Percentiles rank a stretch among this genome's conserved stretches.
These are phyloP conservation scores for Teleiodes luculella DNA, from an alignment of 2,888 invertebrate genomes.

Conservation along the genomic window DNA sequence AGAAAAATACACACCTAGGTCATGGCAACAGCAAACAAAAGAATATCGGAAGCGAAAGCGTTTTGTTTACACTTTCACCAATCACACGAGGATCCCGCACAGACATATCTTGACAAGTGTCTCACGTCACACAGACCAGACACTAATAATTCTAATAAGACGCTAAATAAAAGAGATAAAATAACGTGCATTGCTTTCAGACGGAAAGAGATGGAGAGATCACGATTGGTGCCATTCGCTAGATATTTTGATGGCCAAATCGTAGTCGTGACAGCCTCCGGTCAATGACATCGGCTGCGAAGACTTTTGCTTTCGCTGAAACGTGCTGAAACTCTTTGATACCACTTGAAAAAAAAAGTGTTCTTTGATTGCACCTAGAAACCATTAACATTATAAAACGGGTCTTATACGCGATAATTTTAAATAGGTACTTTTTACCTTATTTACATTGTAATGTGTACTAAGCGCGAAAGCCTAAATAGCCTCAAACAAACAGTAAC, in stretches of 20 bases:
- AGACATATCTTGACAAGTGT: slow-evolving; percentile 38
- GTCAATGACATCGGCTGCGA: slow-evolving; percentile 44
- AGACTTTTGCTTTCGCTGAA: slow-evolving; percentile 60
- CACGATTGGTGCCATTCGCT: slow-evolving; percentile 27
- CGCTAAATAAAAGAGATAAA: slow-evolving; percentile 20
- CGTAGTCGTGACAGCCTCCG: slow-evolving; percentile 33
- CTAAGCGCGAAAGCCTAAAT: no score
- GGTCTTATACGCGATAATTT: no score
- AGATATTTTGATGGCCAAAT: slow-evolving; percentile 40
- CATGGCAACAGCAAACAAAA: slow-evolving; percentile 11
- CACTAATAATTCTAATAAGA: slow-evolving; percentile 24
- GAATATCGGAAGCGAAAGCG: slow-evolving; percentile 29
- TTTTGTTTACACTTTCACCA: slow-evolving; percentile 68
- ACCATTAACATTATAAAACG: no score
- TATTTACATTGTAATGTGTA: no score
- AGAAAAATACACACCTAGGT: slow-evolving; percentile 5
- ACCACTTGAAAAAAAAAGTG: no score
- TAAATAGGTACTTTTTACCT: no score
- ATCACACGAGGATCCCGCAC: slow-evolving; percentile 33
- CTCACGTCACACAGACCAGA: slow-evolving; percentile 33
- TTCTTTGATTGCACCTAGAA: no score
- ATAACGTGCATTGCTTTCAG: slow-evolving; percentile 13
- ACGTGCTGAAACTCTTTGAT: slow-evolving; percentile 32
- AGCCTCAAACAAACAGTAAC: no score
- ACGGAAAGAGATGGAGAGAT: slow-evolving; percentile 29